Base-by-base conservation (phyloP, 1,140 invertebrate species). In the Harpegnathos saltator region DNA sequence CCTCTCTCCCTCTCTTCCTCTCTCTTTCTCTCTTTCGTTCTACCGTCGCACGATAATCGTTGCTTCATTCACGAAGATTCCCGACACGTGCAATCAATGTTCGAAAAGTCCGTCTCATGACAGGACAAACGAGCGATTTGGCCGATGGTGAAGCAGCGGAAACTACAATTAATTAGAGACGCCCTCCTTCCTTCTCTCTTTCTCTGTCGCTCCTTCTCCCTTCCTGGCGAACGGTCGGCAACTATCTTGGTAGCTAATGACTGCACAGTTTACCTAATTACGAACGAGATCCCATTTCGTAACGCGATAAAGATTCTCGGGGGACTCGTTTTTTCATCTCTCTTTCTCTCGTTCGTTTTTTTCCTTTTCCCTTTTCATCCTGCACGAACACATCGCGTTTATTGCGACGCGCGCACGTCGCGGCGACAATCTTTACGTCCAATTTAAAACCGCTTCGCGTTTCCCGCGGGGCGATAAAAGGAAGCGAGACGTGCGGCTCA, bases 31-130 rank as follows among this genome's bases (percentile, higher is more conserved):
- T 2, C 65, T 48, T 33, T 1, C 61, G 4, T 4, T 14, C 14
- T 74, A 62, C 78, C 82, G 73, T 66, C 59, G 19, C 15, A 2
- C 63, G 14, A 54, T 54, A 63, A 75, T 65, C 59, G 44, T 65
- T 15, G 15, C 33, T 61, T 0, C 7, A 44, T 17, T n/a, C 15
- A 19, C 29, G 29, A 1, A 9, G 9, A 44, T 44, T 9, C 38
- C 11, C 38, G 17, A 24, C 19, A 72, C 26, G 19, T 38, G 56
- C 29, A n/a, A 56, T 71, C 14, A 29, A 5, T 7, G 50, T 17
- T 71, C 11, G 12, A 69, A 9, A n/a, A 15, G 14, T n/a, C n/a
- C n/a, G 52, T 22, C 26, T 71, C 15, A 15, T 58, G 58, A 72
- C 24, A 19, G 22, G 63, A 44, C 38, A 44, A 7, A 33, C 33